Base-by-base conservation (phyloP, 2,113 vertebrate genomes). In the Cheilinus undulatus region DNA sequence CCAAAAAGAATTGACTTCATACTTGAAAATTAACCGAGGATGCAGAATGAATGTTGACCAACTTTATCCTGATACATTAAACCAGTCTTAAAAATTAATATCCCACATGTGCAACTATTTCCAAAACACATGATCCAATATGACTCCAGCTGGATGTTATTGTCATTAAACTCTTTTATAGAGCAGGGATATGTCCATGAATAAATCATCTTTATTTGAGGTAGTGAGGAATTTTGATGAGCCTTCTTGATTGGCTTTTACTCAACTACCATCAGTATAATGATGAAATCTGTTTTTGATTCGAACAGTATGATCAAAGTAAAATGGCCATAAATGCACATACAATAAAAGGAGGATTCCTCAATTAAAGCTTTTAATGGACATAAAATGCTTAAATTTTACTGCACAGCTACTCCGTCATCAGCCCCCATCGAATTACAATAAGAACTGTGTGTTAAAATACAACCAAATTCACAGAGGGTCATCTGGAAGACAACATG, bases 211-310 rank as follows among this genome's bases (percentile, higher is more conserved):
- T 61, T 61, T 27, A 72, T 61, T 68, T 69, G 62, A 69, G 74
- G 71, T 63, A 27, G 5, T 22, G n/a, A n/a, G 48, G 72, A 61
- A 83, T 74, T 67, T 80, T 74, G 26, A 68, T 64, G 58, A 75
- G 56, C 19, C 26, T 22, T 12, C 67, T 77, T 74, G 34, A 69
- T 48, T 17, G 40, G 19, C 15, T 59, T 19, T 14, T 43, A 32
- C 43, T 50, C 40, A 15, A 64, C 32, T 32, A 48, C 57, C 52
- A 50, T 52, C 26, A 62, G 19, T 27, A 66, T 66, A 36, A 50
- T 26, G 57, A 57, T 57, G 28, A 61, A 57, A 71, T 61, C 46
- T 51, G 57, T 56, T 64, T 46, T 43, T 50, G 32, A 19, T 75
- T 74, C 56, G 19, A 64, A 75, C 69, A 43, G 76, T 20, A 27